A percentile compares a stretch with the other conserved stretches of the same genome.
phyloP scores from a whole-genome alignment of 2,113 vertebrate species.

The Hystrix cristata region DNA sequence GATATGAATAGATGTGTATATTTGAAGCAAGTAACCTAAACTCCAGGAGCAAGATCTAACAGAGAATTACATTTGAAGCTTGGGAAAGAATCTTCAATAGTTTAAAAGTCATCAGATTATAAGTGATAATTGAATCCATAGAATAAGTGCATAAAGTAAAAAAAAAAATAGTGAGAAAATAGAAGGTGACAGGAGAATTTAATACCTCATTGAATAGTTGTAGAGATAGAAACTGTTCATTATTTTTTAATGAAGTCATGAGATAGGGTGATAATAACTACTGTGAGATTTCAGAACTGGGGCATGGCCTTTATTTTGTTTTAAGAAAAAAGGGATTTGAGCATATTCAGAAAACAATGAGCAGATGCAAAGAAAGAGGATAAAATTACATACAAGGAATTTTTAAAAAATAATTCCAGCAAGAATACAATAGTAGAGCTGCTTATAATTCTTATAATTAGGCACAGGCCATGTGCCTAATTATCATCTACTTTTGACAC shows the following conservation, averaged over 20 bases:
- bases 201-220: neutral
- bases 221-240: neutral
- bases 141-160: neutral
- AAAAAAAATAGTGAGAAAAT: neutral
- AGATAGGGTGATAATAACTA: neutral
- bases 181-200: neutral
- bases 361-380: neutral
- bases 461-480: too few relatives aligned
- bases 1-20: neutral
- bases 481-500: neutral
- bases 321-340: neutral
- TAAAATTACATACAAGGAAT: neutral
- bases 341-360: neutral
- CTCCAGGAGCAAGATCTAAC: neutral
- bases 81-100: neutral
- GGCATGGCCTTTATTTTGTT: neutral
- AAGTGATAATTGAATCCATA: slow-evolving; percentile 34
- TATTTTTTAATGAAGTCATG: neutral
- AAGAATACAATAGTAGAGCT: neutral
- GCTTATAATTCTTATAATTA: too few relatives aligned
- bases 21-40: neutral
- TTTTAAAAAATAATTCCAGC: neutral
- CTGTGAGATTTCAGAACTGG: neutral
- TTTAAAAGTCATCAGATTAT: neutral
- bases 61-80: neutral